A percentile compares a stretch with the other conserved stretches of the same genome.
Evolutionary conservation across 2,797 vertebrate genomes (phyloP).

Genomic region (Dryobates pubescens): DNA sequence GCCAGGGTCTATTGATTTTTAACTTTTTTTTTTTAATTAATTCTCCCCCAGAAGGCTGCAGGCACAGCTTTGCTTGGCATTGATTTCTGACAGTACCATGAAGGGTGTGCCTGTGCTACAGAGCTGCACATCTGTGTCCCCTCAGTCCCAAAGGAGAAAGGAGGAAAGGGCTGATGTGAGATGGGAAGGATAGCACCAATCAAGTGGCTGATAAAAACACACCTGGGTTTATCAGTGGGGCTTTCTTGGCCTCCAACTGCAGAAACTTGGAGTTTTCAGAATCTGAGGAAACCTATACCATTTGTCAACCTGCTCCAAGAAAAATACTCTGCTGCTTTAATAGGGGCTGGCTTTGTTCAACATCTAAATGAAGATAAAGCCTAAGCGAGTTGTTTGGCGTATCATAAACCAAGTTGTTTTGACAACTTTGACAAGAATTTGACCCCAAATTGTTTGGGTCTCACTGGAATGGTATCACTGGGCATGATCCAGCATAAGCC

Average conservation of each 20-base stretch:
- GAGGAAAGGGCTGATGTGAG: background rate
- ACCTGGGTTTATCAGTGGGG: background rate
- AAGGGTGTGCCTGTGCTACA: background rate
- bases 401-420: background rate
- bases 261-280: background rate
- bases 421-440: background rate
- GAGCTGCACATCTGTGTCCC: background rate
- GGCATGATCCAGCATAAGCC: background rate
- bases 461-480: no score
- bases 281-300: background rate
- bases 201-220: background rate
- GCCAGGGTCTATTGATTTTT: background rate
- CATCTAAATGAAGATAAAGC: background rate
- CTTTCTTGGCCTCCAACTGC: background rate
- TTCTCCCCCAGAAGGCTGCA: background rate
- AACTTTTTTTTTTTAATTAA: background rate
- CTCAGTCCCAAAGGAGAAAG: background rate
- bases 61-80: background rate
- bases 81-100: background rate
- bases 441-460: background rate
- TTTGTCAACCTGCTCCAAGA: background rate
- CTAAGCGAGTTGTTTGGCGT: background rate
- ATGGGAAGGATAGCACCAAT: background rate
- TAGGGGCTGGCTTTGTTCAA: background rate
- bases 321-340: background rate